Percentiles rank a stretch among this genome's conserved stretches.
Evolutionary conservation across 2,888 invertebrate species (phyloP).

Genomic region (Caenorhabditis sp.): DNA sequence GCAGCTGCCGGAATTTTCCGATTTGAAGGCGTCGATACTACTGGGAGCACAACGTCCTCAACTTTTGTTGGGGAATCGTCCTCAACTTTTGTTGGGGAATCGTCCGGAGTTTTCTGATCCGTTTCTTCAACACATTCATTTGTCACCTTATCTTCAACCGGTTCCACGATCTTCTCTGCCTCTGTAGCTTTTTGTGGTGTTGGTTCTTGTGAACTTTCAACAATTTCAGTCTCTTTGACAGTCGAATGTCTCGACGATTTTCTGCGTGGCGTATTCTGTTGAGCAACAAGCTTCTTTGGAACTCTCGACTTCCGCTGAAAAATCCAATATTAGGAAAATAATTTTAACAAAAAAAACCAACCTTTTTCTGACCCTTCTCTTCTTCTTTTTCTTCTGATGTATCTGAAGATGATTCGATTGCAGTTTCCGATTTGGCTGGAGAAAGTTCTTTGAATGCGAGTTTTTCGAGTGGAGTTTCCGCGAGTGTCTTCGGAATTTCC

Average conservation of each 20-base stretch:
- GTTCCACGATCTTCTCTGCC: neutral
- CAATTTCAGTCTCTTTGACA: neutral
- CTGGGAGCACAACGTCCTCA: neutral
- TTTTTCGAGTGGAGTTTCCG: neutral
- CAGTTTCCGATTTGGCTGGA: neutral
- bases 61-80: neutral
- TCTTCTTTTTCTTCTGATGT: neutral
- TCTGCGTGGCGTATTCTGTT: neutral
- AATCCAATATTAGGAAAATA: no score
- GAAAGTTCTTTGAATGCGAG: no score
- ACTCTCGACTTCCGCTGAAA: neutral
- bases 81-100: neutral
- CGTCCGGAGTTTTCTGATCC: neutral
- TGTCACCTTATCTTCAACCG: no score
- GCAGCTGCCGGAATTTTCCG: neutral
- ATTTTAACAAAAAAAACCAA: no score
- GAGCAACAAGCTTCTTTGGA: neutral
- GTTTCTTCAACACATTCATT: no score
- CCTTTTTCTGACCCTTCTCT: neutral
- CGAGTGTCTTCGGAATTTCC: neutral
- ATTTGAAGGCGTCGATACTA: conserved; percentile 10
- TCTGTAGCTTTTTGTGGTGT: neutral
- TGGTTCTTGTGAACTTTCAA: neutral
- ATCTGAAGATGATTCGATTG: neutral
- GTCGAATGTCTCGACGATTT: neutral